Percentiles rank a stretch among this genome's conserved stretches.
These are phyloP conservation scores for Trissoscelio sp. DNA, from an alignment of 2,888 invertebrate genomes.

Conservation along the genomic window DNA sequence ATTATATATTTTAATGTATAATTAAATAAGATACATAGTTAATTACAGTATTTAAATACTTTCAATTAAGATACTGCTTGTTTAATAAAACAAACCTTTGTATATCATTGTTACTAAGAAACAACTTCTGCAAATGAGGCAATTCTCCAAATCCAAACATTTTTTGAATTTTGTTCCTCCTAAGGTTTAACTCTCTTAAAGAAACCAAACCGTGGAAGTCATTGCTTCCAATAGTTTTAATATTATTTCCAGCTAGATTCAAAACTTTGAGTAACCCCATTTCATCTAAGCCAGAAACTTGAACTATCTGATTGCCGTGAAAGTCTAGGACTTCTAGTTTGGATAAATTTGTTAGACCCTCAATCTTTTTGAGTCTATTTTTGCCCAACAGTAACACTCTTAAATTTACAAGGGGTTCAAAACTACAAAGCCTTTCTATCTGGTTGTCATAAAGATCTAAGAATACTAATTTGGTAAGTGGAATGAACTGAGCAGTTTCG, in stretches of 20 bases:
- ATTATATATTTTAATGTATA: too few relatives aligned
- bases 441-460: slow-evolving; percentile 98
- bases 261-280: slow-evolving; percentile 93
- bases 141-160: slow-evolving; percentile 92
- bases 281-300: slow-evolving; percentile 88
- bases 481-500: slow-evolving; percentile 85
- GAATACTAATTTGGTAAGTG: slow-evolving; percentile 92
- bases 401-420: slow-evolving; percentile 91
- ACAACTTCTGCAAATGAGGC: slow-evolving; percentile 90
- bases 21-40: too few relatives aligned
- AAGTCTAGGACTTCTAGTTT: slow-evolving; percentile 96
- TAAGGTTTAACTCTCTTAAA: slow-evolving; percentile 93
- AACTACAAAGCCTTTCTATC: slow-evolving; percentile 92
- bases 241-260: slow-evolving; percentile 96
- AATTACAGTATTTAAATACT: too few relatives aligned
- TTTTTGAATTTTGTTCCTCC: slow-evolving; percentile 92
- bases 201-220: slow-evolving; percentile 92
- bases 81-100: slow-evolving; percentile 86
- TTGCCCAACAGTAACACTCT: slow-evolving; percentile 95
- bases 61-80: too few relatives aligned
- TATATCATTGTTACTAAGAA: slow-evolving; percentile 92
- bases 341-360: slow-evolving; percentile 88
- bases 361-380: slow-evolving; percentile 93
- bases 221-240: slow-evolving; percentile 89
- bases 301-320: slow-evolving; percentile 95